Percentiles rank a stretch among this genome's conserved stretches.
Conservation (phyloP, 2,888 invertebrate genomes). For the Tiliacea citrago region DNA sequence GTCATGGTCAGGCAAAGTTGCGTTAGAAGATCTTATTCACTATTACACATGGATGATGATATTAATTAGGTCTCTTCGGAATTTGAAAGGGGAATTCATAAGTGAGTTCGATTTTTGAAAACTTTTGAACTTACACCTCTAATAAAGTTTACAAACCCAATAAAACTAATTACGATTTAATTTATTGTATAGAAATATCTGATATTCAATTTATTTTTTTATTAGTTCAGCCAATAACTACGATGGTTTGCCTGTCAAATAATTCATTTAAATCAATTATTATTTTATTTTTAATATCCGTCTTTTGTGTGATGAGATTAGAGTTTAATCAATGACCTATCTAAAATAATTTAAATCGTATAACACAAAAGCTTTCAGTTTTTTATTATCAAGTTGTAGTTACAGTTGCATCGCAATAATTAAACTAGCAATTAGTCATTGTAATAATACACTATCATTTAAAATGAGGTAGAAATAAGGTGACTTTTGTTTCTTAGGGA, state of each 20-base stretch:
- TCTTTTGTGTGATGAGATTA: conserved; percentile 21
- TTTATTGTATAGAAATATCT: conserved; percentile 17
- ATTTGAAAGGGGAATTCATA: conserved; percentile 42
- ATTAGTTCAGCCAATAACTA: conserved; percentile 1
- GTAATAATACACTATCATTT: background rate
- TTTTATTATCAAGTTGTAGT: background rate
- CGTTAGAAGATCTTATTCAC: conserved; percentile 55
- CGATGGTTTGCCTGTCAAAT: conserved; percentile 44
- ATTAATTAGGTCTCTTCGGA: conserved; percentile 47
- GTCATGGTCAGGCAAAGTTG: conserved; percentile 66
- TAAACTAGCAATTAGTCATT: background rate
- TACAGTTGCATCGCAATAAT: background rate
- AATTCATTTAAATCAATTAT: conserved; percentile 48
- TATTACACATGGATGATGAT: conserved; percentile 20
- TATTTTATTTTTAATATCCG: conserved; percentile 2
- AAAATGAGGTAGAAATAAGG: no score
- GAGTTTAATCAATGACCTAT: conserved; percentile 32
- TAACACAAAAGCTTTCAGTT: background rate
- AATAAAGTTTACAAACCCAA: conserved; percentile 36
- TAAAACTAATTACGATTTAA: conserved; percentile 34
- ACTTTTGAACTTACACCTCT: conserved; percentile 13
- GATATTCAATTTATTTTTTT: conserved; percentile 36
- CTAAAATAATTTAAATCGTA: conserved; percentile 8
- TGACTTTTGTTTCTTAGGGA: background rate
- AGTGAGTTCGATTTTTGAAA: conserved; percentile 22